Conservation (phyloP, 2,888 invertebrate species). For the Dolomedes plantarius region DNA sequence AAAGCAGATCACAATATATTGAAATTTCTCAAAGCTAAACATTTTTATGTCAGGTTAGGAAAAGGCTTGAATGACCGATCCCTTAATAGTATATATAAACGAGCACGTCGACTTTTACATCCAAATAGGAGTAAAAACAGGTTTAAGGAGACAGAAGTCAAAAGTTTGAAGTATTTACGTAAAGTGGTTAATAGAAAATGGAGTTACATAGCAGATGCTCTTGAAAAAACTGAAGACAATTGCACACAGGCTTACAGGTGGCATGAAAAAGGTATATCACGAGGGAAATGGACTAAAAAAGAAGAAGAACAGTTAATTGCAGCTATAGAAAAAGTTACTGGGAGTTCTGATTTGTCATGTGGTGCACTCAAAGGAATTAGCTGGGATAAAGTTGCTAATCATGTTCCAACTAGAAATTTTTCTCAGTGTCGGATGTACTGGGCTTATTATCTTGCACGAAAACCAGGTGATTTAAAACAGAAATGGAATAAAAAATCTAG, state of each 20-base stretch:
- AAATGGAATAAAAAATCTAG: not conserved
- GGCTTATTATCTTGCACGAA: not conserved
- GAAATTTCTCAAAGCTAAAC: not conserved
- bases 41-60: conserved; percentile 16
- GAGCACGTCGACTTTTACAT: not conserved
- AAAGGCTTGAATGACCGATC: not conserved
- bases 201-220: not conserved
- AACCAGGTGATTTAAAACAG: no score
- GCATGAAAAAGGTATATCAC: not conserved
- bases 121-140: not conserved
- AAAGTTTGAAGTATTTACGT: not conserved
- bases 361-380: not conserved
- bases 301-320: not conserved
- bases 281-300: not conserved
- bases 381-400: not conserved
- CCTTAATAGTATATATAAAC: not conserved
- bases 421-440: conserved; percentile 1
- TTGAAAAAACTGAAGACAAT: not conserved
- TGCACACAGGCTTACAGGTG: not conserved
- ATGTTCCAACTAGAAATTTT: not conserved
- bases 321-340: conserved; percentile 1
- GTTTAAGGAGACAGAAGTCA: not conserved
- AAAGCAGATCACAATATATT: not conserved
- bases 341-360: not conserved
- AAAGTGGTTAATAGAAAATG: not conserved